phyloP scores from a whole-genome alignment of 2,888 invertebrate genomes.

The Drosophila austrosaltans region DNA sequence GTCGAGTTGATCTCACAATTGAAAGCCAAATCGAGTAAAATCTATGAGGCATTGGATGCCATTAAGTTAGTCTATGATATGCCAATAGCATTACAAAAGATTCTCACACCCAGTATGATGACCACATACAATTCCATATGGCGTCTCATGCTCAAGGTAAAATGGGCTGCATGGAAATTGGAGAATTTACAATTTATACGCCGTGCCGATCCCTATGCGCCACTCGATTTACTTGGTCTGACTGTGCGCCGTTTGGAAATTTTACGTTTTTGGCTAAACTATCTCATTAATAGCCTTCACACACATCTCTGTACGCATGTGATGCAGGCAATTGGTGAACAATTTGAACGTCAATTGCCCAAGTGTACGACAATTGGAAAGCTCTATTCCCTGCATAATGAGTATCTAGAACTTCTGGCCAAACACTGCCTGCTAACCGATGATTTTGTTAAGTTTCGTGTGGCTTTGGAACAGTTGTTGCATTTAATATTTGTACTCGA shows the following conservation, averaged over 20 bases:
- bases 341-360: conserved; percentile 76
- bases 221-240: conserved; percentile 76
- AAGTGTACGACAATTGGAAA: conserved; percentile 76
- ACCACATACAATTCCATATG: conserved; percentile 83
- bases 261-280: conserved; percentile 85
- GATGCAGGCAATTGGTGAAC: conserved; percentile 81
- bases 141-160: conserved; percentile 85
- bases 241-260: conserved; percentile 84
- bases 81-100: conserved; percentile 69
- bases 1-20: conserved; percentile 70
- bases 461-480: conserved; percentile 80
- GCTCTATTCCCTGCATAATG: conserved; percentile 79
- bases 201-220: conserved; percentile 65
- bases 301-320: conserved; percentile 84
- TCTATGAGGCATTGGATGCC: conserved; percentile 79
- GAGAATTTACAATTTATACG: conserved; percentile 84
- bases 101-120: conserved; percentile 74
- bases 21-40: conserved; percentile 68
- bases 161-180: conserved; percentile 85
- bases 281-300: conserved; percentile 85
- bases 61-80: conserved; percentile 75
- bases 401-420: conserved; percentile 77
- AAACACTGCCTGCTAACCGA: conserved; percentile 78
- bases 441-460: conserved; percentile 60
- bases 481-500: conserved; percentile 80